Base-by-base conservation (phyloP, 2,113 vertebrate species). In the Dasypus novemcinctus region DNA sequence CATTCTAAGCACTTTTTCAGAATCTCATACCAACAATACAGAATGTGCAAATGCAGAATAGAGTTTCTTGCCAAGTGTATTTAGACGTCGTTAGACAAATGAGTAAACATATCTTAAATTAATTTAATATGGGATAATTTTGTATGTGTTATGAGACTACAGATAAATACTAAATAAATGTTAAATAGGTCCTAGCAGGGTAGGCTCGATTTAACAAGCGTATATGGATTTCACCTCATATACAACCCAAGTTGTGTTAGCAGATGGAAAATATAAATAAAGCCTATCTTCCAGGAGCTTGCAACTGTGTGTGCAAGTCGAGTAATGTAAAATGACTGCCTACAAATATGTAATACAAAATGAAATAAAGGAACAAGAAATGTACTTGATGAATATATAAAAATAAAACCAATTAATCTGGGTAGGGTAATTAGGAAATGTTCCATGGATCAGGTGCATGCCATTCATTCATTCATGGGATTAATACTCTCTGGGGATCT, bases 261-360 rank as follows among this genome's bases (percentile, higher is more conserved):
- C 46, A 49, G n/a, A 33, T 80, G 18, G 88, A 86, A 95, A 72
- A 21, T 46, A 92, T n/a, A 87, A 95, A 36, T 21, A 31, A 93
- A 57, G 3, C 71, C 41, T 31, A 6, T 57, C 36, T 92, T 96
- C 13, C n/a, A 33, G 21, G 21, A 87, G 6, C 43, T 74, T 85
- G 52, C 9, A 43, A 13, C n/a, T 6, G 4, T 15, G 14, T 79
- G 20, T 63, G 27, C 85, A 27, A 13, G 33, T 66, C 33, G 10
- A 66, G 54, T 41, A 43, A 68, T 61, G 33, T 38, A 7, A 46
- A 15, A 54, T 23, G 87, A 71, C 4, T 66, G 13, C 41, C 46
- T 79, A 27, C 15, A 95, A 66, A 82, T 76, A 46, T 14, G 17
- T 43, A 88, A 43, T 66, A 85, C 27, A 90, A 68, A 38, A 87